Evolutionary conservation across 2,113 vertebrate genomes (phyloP), one percentile per base, ranked within the genome.

Genomic region (Pao palembangensis): DNA sequence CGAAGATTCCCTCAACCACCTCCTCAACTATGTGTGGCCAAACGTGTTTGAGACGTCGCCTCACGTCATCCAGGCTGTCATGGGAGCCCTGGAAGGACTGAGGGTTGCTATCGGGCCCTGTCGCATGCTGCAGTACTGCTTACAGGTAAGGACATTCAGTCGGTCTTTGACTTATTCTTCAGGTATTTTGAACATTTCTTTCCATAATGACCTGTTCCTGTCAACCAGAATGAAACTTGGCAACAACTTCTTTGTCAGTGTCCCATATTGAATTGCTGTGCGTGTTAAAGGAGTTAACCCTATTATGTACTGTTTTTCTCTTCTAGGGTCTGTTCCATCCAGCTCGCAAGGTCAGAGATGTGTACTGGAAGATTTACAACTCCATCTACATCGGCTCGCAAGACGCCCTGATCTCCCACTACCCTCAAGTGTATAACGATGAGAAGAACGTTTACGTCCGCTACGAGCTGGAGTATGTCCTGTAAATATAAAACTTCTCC

Each of bases 341-440:
- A 19, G 97, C 97, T 73, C 88, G 97, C 61, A 99, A 99, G 88
- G 97, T 99, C 73, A 89, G 97, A 78, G 97, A 99, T 4, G 97
- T 99, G 8, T 99, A 99, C 76, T 99, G 97, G 97, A 99, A 99
- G 92, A 99, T 99, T 23, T 99, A 99, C 83, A 99, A 98, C 78
- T 98, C 95, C 7, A 99, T 99, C 87, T 99, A 99, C 88, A 99
- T 99, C 0, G 97, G 97, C 43, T 99, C 97, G 2, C 97, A 99
- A 84, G 97, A 99, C 48, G 97, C 97, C 42, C 92, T 99, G 70
- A 99, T 99, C 61, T 94, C 96, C 48, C 97, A 99, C 86, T 99
- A 98, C 61, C 96, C 97, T 18, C 91, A 96, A 11, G 93, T 99
- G 90, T 95, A 94, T 89, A 99, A 99, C 0, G 96, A 99, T n/a